Evolutionary conservation across 2,797 vertebrate genomes (phyloP).

Genomic region (Hypotaenidia philippensis): DNA sequence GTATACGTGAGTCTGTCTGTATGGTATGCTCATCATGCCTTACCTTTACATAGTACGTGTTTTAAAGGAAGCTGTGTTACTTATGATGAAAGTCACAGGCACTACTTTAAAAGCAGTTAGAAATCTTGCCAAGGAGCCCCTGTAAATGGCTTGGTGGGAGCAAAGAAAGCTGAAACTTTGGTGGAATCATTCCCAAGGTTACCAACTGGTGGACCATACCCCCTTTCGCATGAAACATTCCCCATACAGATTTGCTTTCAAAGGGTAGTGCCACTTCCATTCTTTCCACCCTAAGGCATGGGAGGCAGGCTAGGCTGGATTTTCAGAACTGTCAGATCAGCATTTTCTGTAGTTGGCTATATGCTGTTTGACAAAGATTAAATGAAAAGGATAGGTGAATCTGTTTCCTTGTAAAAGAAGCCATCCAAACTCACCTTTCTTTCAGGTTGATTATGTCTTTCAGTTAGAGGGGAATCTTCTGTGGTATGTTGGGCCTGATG

Average conservation of each 20-base stretch:
- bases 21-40: neutral
- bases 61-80: neutral
- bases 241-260: neutral
- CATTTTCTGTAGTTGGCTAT: neutral
- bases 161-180: neutral
- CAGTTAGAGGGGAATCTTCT: neutral
- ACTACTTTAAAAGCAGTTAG: neutral
- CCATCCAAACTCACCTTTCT: neutral
- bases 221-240: neutral
- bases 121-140: neutral
- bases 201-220: neutral
- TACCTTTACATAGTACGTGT: neutral
- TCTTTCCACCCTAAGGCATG: neutral
- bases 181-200: neutral
- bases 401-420: neutral
- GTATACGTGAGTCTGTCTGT: neutral
- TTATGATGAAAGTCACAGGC: neutral
- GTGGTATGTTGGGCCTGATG: neutral
- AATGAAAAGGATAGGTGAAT: neutral
- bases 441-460: neutral
- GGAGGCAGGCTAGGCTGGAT: neutral
- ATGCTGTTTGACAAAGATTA: neutral
- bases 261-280: neutral
- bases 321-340: neutral
- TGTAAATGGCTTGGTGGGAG: neutral